Evolutionary conservation across 2,888 invertebrate genomes (phyloP).

Genomic region (Temnothorax rugatulus): DNA sequence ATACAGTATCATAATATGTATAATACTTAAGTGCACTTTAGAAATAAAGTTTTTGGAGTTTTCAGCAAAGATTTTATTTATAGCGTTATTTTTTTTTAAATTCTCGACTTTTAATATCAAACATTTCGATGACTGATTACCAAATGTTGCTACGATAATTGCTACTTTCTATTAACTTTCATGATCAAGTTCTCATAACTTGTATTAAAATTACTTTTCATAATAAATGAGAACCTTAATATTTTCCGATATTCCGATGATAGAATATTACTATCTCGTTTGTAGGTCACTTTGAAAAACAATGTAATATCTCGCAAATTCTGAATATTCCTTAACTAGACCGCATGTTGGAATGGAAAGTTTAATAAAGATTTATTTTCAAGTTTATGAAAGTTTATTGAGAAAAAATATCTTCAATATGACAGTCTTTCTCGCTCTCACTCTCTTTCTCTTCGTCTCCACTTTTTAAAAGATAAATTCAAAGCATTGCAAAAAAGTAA

Average conservation of each 20-base stretch:
- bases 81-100: background rate
- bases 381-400: constrained; percentile 8
- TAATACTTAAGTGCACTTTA: background rate
- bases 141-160: background rate
- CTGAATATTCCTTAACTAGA: constrained; percentile 23
- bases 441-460: background rate
- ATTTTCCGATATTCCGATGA: background rate
- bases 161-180: background rate
- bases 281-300: constrained; percentile 21
- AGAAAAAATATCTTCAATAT: background rate
- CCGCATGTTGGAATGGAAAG: background rate
- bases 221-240: background rate
- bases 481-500: background rate
- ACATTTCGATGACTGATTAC: background rate
- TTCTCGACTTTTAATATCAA: background rate
- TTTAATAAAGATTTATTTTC: constrained; percentile 33
- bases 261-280: background rate
- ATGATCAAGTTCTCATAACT: background rate
- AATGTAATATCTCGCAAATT: constrained; percentile 39
- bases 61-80: background rate
- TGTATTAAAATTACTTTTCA: background rate
- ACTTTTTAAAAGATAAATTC: background rate
- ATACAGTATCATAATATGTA: background rate
- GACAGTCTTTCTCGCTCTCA: background rate
- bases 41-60: background rate